A percentile compares a stretch with the other conserved stretches of the same genome.
Evolutionary conservation across 2,888 invertebrate genomes (phyloP).

Genomic region (Acleris sparsana): DNA sequence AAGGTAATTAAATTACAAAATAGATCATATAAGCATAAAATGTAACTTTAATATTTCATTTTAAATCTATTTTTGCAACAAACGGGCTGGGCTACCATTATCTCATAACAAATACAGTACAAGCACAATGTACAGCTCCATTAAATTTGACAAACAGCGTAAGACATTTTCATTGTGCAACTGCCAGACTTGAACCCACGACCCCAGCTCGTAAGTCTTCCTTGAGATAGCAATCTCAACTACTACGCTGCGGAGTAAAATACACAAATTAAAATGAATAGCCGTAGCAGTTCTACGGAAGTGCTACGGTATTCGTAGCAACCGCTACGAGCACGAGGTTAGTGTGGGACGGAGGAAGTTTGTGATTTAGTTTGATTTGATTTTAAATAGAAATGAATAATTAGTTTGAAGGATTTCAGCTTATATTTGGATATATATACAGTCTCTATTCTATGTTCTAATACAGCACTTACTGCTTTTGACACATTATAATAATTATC

Average conservation of each 20-base stretch:
- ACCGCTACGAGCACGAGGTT: slow-evolving; percentile 7
- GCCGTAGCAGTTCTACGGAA: slow-evolving; percentile 28
- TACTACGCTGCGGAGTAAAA: slow-evolving; percentile 16
- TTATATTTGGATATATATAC: too few relatives aligned
- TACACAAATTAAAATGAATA: slow-evolving; percentile 36
- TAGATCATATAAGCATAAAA: too few relatives aligned
- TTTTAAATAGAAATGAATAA: neutral
- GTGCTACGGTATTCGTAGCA: slow-evolving; percentile 18
- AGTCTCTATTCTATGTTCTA: too few relatives aligned
- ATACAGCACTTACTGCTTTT: too few relatives aligned
- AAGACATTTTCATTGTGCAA: slow-evolving; percentile 30
- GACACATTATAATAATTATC: too few relatives aligned
- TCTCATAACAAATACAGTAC: too few relatives aligned
- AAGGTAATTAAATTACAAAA: too few relatives aligned
- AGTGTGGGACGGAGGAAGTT: neutral
- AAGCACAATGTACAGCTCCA: neutral
- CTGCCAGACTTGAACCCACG: slow-evolving; percentile 27
- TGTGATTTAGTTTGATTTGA: slow-evolving; percentile 12
- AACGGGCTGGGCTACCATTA: too few relatives aligned
- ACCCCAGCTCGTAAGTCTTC: slow-evolving; percentile 26
- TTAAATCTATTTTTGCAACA: too few relatives aligned
- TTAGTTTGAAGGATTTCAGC: too few relatives aligned
- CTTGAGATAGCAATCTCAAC: slow-evolving; percentile 29
- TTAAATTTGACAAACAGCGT: slow-evolving; percentile 21
- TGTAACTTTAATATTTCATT: too few relatives aligned